phyloP scores from a whole-genome alignment of 1,140 invertebrate species.

The Carposina sasakii region DNA sequence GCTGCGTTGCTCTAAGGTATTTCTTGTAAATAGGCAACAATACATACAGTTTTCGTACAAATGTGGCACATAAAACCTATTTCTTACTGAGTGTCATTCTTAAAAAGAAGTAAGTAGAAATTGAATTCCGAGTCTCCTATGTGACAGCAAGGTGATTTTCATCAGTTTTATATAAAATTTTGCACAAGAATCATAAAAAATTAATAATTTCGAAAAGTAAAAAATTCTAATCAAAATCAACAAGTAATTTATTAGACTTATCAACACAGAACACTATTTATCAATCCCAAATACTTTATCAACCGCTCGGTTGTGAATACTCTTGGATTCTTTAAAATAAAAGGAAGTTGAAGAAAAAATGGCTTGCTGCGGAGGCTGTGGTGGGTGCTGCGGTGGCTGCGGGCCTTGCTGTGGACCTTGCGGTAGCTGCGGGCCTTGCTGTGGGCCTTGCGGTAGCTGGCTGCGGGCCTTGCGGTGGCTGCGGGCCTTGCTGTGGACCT shows the following conservation, averaged over 20 bases:
- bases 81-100: no score
- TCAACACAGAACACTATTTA: neutral
- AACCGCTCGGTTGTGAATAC: no score
- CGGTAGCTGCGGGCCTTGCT: conserved; percentile 21
- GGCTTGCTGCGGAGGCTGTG: neutral
- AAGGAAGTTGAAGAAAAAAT: neutral
- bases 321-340: neutral
- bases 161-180: conserved; percentile 34
- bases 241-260: conserved; percentile 14
- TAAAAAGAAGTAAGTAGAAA: no score
- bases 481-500: conserved; percentile 31
- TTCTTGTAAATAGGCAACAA: no score
- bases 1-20: no score
- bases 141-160: neutral
- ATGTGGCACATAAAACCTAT: no score
- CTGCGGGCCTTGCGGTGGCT: conserved; percentile 33
- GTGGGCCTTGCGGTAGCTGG: conserved; percentile 25
- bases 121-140: no score
- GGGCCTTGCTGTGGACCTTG: conserved; percentile 8
- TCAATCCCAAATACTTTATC: no score
- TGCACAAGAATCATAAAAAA: conserved; percentile 29
- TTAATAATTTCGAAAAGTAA: conserved; percentile 17
- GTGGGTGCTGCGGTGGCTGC: no score
- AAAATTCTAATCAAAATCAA: conserved; percentile 24
- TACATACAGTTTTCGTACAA: no score